Base-by-base conservation (phyloP, 2,113 vertebrate species). In the Tauraco erythrolophus region DNA sequence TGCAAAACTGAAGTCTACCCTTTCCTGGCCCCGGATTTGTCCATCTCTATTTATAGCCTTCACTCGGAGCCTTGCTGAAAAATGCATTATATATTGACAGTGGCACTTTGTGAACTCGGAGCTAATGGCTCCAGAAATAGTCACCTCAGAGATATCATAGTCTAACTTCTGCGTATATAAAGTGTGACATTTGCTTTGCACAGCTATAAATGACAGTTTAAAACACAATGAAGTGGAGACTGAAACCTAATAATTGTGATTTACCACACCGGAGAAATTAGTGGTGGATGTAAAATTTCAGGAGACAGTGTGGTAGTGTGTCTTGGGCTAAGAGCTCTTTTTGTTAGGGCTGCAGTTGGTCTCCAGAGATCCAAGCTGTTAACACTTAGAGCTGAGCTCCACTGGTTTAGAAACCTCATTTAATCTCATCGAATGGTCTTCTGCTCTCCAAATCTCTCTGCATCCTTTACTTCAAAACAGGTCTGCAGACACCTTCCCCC, bases 61-160 rank as follows among this genome's bases (percentile, higher is more conserved):
- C 31, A 56, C 60, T 78, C 1, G 0, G 48, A 92, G 45, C 60
- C 69, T 91, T 89, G 86, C 72, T 96, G 84, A 94, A 95, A 95
- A 92, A 95, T 93, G 31, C 74, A 41, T 76, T 95, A 37, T 85
- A 64, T 95, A 76, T 95, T 84, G 84, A 88, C 75, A 90, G 74
- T 85, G 70, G 61, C 48, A 89, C 91, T 84, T 91, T 31, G 57
- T 95, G 79, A 96, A 69, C 80, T 66, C 13, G 0, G 76, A 81
- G 74, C 72, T 94, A 91, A 89, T 91, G 77, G 94, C 69, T 94
- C 48, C 89, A 92, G 86, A 89, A 92, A 89, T 87, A 95, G 90
- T 94, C 53, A 92, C 57, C 80, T 95, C 18, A 1, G 69, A 95
- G 94, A 82, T 81, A 96, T 33, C 71, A 19, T 31, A 61, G 84